These are phyloP conservation scores for Poecilus cupreus DNA, from an alignment of 2,888 invertebrate species.

Conservation along the genomic window DNA sequence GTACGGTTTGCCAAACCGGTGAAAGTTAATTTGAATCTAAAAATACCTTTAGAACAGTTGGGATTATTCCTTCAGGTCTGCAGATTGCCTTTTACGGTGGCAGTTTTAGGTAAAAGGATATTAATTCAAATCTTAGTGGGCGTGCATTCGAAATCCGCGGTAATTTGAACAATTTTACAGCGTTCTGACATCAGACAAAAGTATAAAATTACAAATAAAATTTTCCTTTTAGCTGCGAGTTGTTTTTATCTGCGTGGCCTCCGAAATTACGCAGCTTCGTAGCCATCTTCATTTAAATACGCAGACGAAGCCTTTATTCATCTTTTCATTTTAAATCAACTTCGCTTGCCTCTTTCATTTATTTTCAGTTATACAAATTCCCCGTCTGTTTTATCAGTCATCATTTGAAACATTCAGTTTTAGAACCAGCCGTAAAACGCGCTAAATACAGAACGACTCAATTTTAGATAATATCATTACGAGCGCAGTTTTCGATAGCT, in stretches of 20 bases:
- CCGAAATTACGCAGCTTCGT: neutral
- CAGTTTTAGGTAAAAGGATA: neutral
- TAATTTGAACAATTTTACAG: slow-evolving; percentile 6
- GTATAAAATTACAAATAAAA: slow-evolving; percentile 42
- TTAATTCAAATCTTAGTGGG: slow-evolving; percentile 24
- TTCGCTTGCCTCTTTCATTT: slow-evolving; percentile 21
- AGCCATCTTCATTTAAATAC: slow-evolving; percentile 17
- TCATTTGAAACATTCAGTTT: neutral
- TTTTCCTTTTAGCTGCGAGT: neutral
- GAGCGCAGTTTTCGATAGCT: no score
- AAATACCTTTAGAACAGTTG: no score
- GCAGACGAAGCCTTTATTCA: slow-evolving; percentile 13
- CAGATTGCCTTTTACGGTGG: no score
- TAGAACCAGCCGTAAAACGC: slow-evolving; percentile 2
- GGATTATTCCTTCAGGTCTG: no score
- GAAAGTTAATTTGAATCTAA: neutral
- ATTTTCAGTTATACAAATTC: slow-evolving; percentile 23
- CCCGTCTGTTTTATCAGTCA: slow-evolving; percentile 23
- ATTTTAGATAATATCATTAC: slow-evolving; percentile 7
- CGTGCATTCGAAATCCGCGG: neutral
- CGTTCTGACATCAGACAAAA: slow-evolving; percentile 17
- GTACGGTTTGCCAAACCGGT: no score
- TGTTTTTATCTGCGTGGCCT: neutral
- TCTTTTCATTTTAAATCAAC: slow-evolving; percentile 34
- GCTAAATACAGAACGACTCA: slow-evolving; percentile 1